phyloP scores from a whole-genome alignment of 2,888 invertebrate genomes.

The Lasius fuliginosus region DNA sequence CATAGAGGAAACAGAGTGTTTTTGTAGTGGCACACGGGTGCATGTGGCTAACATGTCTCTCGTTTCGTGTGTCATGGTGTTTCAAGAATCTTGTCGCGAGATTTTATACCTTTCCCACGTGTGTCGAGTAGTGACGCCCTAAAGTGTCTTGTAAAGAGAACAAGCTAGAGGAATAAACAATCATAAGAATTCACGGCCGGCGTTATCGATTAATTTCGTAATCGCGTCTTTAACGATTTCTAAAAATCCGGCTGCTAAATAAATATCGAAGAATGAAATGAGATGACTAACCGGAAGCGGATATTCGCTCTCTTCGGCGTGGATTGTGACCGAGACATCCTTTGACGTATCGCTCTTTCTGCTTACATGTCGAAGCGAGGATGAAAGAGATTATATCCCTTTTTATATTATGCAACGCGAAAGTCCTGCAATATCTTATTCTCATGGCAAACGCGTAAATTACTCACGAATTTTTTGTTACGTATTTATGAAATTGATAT shows the following conservation, averaged over 20 bases:
- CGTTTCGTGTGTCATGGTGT: conserved; percentile 45
- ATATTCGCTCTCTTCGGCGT: conserved; percentile 63
- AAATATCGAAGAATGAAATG: conserved; percentile 60
- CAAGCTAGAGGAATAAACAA: conserved; percentile 65
- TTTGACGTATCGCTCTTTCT: conserved; percentile 68
- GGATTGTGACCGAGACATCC: conserved; percentile 64
- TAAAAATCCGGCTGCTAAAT: conserved; percentile 55
- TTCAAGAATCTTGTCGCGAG: conserved; percentile 68
- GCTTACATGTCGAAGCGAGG: conserved; percentile 70
- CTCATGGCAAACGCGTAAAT: neutral
- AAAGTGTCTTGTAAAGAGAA: conserved; percentile 55
- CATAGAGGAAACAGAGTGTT: conserved; percentile 18
- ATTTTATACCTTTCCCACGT: conserved; percentile 87
- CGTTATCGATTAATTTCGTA: conserved; percentile 56
- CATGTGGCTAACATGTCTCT: conserved; percentile 29
- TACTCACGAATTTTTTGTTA: neutral
- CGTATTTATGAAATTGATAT: no score
- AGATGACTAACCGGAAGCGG: conserved; percentile 69
- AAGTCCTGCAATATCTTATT: neutral
- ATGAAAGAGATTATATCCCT: conserved; percentile 57
- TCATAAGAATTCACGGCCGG: conserved; percentile 54
- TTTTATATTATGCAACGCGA: neutral
- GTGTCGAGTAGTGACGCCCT: conserved; percentile 74
- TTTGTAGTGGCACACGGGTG: conserved; percentile 19
- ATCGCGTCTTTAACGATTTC: conserved; percentile 29